A percentile compares a stretch with the other conserved stretches of the same genome.
These are phyloP conservation scores for Drosophila setifemur DNA, from an alignment of 1,140 invertebrate species.

Conservation along the genomic window DNA sequence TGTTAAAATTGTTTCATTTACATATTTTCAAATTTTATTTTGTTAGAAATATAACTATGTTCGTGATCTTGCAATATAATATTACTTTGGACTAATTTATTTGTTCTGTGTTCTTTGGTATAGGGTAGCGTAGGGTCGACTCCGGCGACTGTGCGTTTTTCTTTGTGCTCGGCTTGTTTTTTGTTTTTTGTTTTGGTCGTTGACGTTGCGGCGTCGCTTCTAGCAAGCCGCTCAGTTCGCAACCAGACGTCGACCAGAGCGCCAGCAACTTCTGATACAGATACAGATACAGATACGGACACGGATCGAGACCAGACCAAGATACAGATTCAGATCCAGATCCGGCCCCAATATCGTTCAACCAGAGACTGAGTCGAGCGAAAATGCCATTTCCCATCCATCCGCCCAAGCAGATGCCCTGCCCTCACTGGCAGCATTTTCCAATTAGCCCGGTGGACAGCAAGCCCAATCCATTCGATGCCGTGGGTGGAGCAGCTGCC, in stretches of 20 bases:
- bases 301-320: neutral
- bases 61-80: too few species aligned
- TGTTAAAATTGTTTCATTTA: too few species aligned
- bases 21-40: too few species aligned
- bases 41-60: too few species aligned
- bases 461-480: conserved; percentile 56
- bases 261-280: conserved; percentile 23
- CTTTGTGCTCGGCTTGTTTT: conserved; percentile 26
- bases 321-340: neutral
- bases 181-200: conserved; percentile 66
- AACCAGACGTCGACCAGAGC: conserved; percentile 51
- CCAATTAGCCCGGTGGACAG: conserved; percentile 69
- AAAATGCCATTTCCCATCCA: conserved; percentile 75
- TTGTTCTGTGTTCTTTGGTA: too few species aligned
- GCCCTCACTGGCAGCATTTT: conserved; percentile 79
- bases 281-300: neutral
- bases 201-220: conserved; percentile 59
- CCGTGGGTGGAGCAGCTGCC: conserved; percentile 33
- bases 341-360: too few species aligned
- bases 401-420: conserved; percentile 79
- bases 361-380: too few species aligned
- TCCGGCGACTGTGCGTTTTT: neutral
- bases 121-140: conserved; percentile 22
- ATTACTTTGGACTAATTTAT: neutral
- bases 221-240: conserved; percentile 60